phyloP scores from a whole-genome alignment of 2,888 invertebrate species.

The Drosophila colorata region DNA sequence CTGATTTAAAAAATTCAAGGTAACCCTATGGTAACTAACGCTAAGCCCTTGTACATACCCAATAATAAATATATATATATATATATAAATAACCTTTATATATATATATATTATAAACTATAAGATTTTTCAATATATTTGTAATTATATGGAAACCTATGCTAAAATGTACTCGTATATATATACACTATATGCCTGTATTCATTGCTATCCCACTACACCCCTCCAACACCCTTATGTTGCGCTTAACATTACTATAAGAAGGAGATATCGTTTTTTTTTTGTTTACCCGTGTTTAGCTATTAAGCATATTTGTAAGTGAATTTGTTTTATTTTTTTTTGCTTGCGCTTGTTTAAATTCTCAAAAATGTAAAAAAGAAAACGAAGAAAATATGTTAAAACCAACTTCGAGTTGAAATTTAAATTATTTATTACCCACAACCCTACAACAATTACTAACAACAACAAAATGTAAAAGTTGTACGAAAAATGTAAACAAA shows the following conservation, averaged over 20 bases:
- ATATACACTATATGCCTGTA: conserved; percentile 22
- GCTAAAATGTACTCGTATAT: conserved; percentile 29
- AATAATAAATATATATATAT: conserved; percentile 27
- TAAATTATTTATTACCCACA: conserved; percentile 12
- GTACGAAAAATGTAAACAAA: background rate
- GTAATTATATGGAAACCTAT: conserved; percentile 7
- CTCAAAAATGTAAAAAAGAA: conserved; percentile 3
- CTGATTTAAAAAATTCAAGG: conserved; percentile 1
- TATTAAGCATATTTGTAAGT: conserved; percentile 27
- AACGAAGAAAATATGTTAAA: conserved; percentile 21
- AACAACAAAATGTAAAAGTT: background rate
- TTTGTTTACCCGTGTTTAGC: conserved; percentile 9
- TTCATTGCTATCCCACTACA: conserved; percentile 15
- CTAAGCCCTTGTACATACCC: conserved; percentile 39
- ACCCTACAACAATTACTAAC: background rate
- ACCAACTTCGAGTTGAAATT: conserved; percentile 5
- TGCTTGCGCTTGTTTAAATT: conserved; percentile 21
- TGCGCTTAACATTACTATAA: conserved; percentile 4
- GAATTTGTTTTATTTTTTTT: conserved; percentile 38
- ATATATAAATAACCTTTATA: conserved; percentile 14
- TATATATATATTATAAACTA: conserved; percentile 10
- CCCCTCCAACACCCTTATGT: background rate
- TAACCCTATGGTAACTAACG: background rate
- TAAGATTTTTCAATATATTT: background rate
- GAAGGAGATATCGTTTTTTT: conserved; percentile 2